Base-by-base conservation (phyloP, 2,888 invertebrate genomes). In the Hirudinaria manillensis region DNA sequence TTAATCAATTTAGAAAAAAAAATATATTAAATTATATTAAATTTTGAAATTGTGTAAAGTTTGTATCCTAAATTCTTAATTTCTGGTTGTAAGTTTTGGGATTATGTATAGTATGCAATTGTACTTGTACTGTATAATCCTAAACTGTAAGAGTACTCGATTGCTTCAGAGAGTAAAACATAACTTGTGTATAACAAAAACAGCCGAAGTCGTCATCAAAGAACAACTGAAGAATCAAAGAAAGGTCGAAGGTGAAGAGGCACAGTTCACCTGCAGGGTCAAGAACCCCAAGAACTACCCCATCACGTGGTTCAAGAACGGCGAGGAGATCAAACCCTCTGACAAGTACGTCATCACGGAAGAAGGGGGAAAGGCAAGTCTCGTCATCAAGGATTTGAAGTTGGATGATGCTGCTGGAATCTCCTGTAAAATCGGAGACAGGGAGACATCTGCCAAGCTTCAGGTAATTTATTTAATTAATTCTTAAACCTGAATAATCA, bases 141-240 rank as follows among this genome's bases (percentile, higher is more conserved):
- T n/a, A n/a, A n/a, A n/a, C n/a, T n/a, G n/a, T n/a, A n/a, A n/a
- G n/a, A n/a, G n/a, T n/a, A n/a, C n/a, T n/a, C n/a, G n/a, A n/a
- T n/a, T n/a, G n/a, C n/a, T n/a, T n/a, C n/a, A n/a, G n/a, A n/a
- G n/a, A n/a, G n/a, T n/a, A n/a, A n/a, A n/a, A n/a, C n/a, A n/a
- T n/a, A n/a, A n/a, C n/a, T n/a, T n/a, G n/a, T n/a, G n/a, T n/a
- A n/a, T n/a, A n/a, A n/a, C n/a, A n/a, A n/a, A 27, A 19, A 34
- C 84, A 95, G 94, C 98, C 87, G 91, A 93, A 85, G 99, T 99
- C 87, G 92, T 94, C 83, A 97, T 99, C 89, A 93, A 94, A 86
- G 97, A 97, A 87, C 95, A 86, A 77, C 89, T 99, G 77, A 93
- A 95, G 87, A 95, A 98, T 85, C 93, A 93, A 38, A 92, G 91